A percentile compares a stretch with the other conserved stretches of the same genome.
Evolutionary conservation across 2,113 vertebrate genomes (phyloP).

Genomic region (Tragelaphus buxtoni): DNA sequence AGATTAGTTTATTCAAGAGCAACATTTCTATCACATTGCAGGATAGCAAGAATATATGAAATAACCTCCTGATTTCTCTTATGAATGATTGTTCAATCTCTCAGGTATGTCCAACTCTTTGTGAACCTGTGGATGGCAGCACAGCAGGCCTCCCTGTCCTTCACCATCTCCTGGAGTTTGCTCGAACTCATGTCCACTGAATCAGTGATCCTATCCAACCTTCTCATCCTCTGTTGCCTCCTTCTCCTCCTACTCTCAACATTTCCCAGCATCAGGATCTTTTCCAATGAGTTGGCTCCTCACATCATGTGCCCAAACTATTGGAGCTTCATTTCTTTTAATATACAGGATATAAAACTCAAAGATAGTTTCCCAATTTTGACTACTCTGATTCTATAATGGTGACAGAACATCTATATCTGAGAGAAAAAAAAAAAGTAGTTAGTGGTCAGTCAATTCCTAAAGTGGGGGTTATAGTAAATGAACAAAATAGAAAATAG

Average conservation of each 20-base stretch:
- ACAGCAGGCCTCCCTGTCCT: background rate
- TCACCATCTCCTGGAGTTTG: background rate
- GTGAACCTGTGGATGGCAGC: rapidly evolving
- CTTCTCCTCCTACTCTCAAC: background rate
- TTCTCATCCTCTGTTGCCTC: background rate
- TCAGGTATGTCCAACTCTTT: background rate
- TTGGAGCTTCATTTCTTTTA: background rate
- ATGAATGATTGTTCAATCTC: rapidly evolving
- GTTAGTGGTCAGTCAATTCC: background rate
- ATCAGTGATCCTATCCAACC: background rate
- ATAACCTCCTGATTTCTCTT: background rate
- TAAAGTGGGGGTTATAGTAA: background rate
- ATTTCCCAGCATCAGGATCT: background rate
- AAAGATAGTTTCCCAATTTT: background rate
- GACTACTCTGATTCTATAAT: background rate
- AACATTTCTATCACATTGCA: background rate
- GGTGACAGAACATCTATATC: background rate
- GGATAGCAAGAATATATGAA: background rate
- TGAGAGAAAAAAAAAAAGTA: background rate
- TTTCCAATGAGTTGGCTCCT: background rate
- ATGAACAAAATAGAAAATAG: background rate
- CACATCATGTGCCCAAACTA: background rate
- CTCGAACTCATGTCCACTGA: background rate
- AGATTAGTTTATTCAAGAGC: background rate
- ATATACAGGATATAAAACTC: background rate